A percentile compares a stretch with the other conserved stretches of the same genome.
Conservation (phyloP, 1,140 invertebrate species). For the Drosophila pseudoobscura region DNA sequence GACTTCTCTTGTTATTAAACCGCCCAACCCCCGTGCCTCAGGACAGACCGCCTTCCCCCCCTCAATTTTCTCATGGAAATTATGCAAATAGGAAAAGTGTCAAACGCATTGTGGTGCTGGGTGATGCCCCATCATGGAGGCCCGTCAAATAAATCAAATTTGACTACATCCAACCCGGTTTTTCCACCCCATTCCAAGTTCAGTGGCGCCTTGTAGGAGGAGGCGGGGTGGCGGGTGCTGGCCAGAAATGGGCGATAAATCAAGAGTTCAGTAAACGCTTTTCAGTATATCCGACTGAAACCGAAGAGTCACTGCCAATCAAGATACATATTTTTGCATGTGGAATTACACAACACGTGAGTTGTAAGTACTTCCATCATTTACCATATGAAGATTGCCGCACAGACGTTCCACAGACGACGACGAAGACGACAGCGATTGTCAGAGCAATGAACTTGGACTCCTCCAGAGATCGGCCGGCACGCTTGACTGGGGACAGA, state of each 20-base stretch:
- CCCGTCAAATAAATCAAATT: constrained; percentile 51
- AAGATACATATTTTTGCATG: constrained; percentile 71
- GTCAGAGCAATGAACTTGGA: constrained; percentile 71
- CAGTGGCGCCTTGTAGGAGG: constrained; percentile 27
- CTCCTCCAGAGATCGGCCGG: constrained; percentile 46
- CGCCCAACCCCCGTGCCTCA: background rate
- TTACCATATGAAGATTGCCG: constrained; percentile 1
- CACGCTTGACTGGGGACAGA: constrained; percentile 59
- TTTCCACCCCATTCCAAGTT: constrained; percentile 34
- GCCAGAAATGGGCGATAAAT: constrained; percentile 64
- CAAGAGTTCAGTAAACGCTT: constrained; percentile 59
- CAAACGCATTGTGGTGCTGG: constrained; percentile 46
- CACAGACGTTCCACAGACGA: constrained; percentile 50
- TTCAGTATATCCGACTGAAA: constrained; percentile 14
- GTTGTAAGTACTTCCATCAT: constrained; percentile 12
- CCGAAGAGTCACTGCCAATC: constrained; percentile 55
- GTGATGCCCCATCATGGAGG: constrained; percentile 1
- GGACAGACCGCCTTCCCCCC: background rate
- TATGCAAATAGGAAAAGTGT: constrained; percentile 66
- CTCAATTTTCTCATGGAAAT: constrained; percentile 6
- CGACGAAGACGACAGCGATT: constrained; percentile 10
- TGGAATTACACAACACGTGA: constrained; percentile 65
- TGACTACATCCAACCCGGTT: constrained; percentile 47
- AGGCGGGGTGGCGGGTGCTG: background rate
- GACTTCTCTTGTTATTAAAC: constrained; percentile 5